These are phyloP conservation scores for Leptinotarsa texana DNA, from an alignment of 1,140 invertebrate genomes.

Conservation along the genomic window DNA sequence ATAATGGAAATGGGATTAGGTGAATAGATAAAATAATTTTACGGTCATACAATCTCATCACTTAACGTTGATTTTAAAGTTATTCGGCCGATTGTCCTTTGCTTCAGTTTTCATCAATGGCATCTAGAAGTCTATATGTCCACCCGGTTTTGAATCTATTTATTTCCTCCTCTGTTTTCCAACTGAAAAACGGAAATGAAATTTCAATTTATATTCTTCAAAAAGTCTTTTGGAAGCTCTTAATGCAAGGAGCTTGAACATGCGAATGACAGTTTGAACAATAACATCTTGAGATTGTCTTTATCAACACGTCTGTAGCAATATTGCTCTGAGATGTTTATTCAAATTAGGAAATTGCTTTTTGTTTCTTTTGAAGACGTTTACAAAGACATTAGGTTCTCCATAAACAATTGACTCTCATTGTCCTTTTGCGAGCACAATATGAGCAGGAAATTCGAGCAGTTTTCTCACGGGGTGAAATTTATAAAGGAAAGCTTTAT, in stretches of 20 bases:
- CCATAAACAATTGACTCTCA: constrained; percentile 12
- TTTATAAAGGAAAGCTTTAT: background rate
- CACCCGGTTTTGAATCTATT: too few relatives aligned
- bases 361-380: constrained; percentile 22
- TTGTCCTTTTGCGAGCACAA: constrained; percentile 11
- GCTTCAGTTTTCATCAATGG: background rate
- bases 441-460: background rate
- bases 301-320: constrained; percentile 24
- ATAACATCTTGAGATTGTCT: constrained; percentile 29
- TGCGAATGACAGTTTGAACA: constrained; percentile 28
- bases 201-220: constrained; percentile 27
- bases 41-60: too few relatives aligned
- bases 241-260: constrained; percentile 21
- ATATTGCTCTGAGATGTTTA: constrained; percentile 32
- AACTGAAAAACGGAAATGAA: constrained; percentile 24
- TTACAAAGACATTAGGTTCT: constrained; percentile 25
- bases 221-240: constrained; percentile 26
- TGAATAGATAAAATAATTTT: too few relatives aligned
- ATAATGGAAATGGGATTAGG: too few relatives aligned
- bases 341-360: constrained; percentile 31
- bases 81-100: too few relatives aligned
- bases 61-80: too few relatives aligned
- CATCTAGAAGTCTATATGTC: too few relatives aligned
- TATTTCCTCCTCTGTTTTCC: constrained; percentile 17
- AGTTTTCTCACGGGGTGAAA: background rate